Evolutionary conservation across 2,888 invertebrate species (phyloP).

Genomic region (Achlya flavicornis): DNA sequence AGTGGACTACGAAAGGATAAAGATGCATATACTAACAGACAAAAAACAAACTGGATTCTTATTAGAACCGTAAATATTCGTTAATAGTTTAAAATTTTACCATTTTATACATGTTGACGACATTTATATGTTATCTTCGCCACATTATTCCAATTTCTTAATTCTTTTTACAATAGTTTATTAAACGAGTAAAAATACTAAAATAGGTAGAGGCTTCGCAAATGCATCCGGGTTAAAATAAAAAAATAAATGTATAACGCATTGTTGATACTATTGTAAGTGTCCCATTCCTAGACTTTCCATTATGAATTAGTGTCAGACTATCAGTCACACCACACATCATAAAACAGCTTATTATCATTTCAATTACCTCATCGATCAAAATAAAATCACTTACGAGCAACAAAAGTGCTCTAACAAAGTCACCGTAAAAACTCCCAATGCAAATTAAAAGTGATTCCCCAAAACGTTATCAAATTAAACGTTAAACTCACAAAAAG

Average conservation of each 20-base stretch:
- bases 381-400: conserved; percentile 1
- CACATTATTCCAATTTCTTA: no score
- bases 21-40: background rate
- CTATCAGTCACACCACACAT: background rate
- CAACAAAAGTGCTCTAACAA: background rate
- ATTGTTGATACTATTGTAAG: background rate
- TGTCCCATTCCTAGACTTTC: background rate
- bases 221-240: background rate
- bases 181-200: no score
- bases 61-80: background rate
- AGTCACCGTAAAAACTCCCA: background rate
- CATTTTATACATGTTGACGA: no score
- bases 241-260: background rate
- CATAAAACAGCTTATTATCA: background rate
- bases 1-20: background rate
- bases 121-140: no score
- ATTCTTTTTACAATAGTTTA: no score
- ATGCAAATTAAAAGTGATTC: background rate
- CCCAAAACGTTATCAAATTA: conserved; percentile 7
- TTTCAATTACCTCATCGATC: background rate
- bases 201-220: no score
- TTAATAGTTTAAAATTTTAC: no score
- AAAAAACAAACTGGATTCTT: background rate
- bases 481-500: conserved; percentile 13
- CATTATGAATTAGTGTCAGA: background rate